Percentiles rank a stretch among this genome's conserved stretches.
Conservation (phyloP, 1,140 invertebrate species). For the Hesperophylax magnus region DNA sequence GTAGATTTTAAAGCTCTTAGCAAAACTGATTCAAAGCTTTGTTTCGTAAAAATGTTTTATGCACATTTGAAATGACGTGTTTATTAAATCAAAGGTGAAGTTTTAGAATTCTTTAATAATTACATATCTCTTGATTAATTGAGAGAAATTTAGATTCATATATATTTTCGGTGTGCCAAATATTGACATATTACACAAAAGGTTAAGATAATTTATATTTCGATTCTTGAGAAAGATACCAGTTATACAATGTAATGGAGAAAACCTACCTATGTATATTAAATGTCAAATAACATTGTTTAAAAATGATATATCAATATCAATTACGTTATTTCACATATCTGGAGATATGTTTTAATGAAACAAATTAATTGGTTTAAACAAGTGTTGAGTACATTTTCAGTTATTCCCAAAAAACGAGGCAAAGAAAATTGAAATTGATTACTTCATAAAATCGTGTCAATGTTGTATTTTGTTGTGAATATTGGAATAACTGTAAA, state of each 20-base stretch:
- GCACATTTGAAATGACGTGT: too few relatives aligned
- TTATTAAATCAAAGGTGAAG: too few relatives aligned
- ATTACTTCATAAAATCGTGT: background rate
- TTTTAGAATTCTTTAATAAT: too few relatives aligned
- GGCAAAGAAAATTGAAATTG: background rate
- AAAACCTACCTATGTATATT: background rate
- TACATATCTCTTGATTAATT: too few relatives aligned
- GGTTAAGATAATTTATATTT: background rate
- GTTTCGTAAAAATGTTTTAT: too few relatives aligned
- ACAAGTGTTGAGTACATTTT: conserved; percentile 53
- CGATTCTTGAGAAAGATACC: too few relatives aligned
- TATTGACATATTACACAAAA: background rate
- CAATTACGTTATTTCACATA: conserved; percentile 9
- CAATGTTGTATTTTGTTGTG: background rate
- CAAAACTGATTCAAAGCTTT: background rate
- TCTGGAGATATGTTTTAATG: conserved; percentile 23
- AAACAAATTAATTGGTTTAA: conserved; percentile 51
- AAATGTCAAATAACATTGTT: conserved; percentile 33
- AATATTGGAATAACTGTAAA: conserved; percentile 43
- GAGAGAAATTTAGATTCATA: background rate
- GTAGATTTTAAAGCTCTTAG: background rate
- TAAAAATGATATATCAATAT: conserved; percentile 3
- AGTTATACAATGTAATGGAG: conserved; percentile 6
- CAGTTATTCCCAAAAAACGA: conserved; percentile 42
- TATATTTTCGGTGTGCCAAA: conserved; percentile 1